These are phyloP conservation scores for Pheosia tremula DNA, from an alignment of 2,888 invertebrate genomes.

Conservation along the genomic window DNA sequence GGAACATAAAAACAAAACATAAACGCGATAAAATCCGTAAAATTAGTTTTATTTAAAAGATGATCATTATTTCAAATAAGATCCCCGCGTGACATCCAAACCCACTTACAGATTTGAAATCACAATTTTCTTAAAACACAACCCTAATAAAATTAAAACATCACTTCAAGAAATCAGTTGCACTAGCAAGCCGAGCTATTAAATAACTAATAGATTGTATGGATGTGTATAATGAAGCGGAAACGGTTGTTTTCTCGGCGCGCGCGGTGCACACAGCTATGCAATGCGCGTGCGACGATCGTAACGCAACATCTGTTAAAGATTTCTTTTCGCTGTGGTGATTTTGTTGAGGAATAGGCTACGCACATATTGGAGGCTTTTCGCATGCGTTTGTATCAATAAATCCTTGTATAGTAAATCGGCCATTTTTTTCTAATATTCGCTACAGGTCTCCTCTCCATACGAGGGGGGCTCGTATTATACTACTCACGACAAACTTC, in stretches of 20 bases:
- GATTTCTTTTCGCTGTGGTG: background rate
- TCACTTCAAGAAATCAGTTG: background rate
- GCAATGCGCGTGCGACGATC: background rate
- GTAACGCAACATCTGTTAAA: background rate
- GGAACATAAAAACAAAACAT: too few relatives aligned
- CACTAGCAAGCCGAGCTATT: background rate
- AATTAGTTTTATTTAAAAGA: too few relatives aligned
- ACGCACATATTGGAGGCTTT: background rate
- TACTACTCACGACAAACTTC: too few relatives aligned
- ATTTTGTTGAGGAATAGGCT: background rate
- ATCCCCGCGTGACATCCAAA: background rate
- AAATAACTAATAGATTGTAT: background rate
- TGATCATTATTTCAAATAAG: too few relatives aligned
- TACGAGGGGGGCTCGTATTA: too few relatives aligned
- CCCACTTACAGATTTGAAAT: background rate
- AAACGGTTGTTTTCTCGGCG: background rate
- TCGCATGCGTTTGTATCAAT: too few relatives aligned
- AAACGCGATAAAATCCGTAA: too few relatives aligned
- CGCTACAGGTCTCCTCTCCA: too few relatives aligned
- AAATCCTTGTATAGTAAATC: too few relatives aligned
- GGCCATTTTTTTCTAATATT: too few relatives aligned
- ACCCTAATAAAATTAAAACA: background rate
- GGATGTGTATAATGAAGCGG: constrained; percentile 1
- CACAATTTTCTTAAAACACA: background rate
- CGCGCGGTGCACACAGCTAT: background rate